Conservation (phyloP, 2,113 vertebrate genomes). For the Rhabdomys dilectus region DNA sequence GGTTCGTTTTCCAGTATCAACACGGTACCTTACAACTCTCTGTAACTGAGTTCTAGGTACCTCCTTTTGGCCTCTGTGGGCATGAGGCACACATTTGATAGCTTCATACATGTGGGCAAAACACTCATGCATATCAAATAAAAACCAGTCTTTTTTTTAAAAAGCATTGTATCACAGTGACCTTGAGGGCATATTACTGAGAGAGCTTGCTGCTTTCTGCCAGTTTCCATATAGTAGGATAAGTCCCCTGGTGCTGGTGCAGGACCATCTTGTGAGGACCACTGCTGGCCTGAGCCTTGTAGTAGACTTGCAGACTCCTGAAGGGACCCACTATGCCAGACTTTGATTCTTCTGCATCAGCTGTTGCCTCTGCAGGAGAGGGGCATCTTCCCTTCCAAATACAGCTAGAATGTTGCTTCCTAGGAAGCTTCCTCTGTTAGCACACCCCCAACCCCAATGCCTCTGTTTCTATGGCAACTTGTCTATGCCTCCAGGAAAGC, state of each 20-base stretch:
- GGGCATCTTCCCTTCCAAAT: background rate
- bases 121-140: background rate
- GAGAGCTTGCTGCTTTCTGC: background rate
- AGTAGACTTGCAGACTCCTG: background rate
- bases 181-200: background rate
- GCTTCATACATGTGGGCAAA: background rate
- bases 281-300: background rate
- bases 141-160: background rate
- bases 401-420: slow-evolving; percentile 32
- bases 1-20: background rate
- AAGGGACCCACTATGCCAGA: background rate
- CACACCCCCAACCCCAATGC: background rate
- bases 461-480: slow-evolving; percentile 44
- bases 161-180: background rate
- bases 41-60: background rate
- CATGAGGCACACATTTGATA: background rate
- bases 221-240: background rate
- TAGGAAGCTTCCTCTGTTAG: slow-evolving; percentile 31
- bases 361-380: background rate
- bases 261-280: background rate
- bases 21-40: background rate
- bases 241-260: background rate
- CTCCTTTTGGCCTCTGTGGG: background rate
- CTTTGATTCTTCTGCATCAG: background rate
- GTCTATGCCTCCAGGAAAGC: background rate